phyloP scores from a whole-genome alignment of 2,113 vertebrate genomes.

The Melozone crissalis region DNA sequence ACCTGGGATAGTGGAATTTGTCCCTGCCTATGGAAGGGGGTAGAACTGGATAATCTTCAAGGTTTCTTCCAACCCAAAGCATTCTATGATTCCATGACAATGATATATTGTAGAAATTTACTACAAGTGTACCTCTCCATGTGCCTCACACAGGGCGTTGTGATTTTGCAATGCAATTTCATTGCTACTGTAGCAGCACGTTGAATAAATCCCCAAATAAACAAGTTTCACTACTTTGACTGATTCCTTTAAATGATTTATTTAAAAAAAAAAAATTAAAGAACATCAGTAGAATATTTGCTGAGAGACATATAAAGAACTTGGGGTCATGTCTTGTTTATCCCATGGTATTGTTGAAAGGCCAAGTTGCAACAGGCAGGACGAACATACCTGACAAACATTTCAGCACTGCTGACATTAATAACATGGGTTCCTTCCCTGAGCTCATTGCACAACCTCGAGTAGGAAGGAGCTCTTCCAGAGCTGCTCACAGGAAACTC shows the following conservation, averaged over 20 bases:
- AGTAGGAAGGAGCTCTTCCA: not conserved
- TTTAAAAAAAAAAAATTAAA: not conserved
- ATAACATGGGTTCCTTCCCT: not conserved
- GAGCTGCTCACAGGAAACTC: not conserved
- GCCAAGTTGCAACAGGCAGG: not conserved
- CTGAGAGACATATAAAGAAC: not conserved
- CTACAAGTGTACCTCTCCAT: not conserved
- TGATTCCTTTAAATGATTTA: not conserved
- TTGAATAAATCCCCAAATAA: not conserved
- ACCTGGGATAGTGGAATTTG: fast-evolving
- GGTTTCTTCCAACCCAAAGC: not conserved
- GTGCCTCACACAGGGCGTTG: fast-evolving
- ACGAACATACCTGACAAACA: not conserved
- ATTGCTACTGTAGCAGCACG: fast-evolving
- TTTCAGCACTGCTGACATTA: not conserved
- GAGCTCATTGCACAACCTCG: not conserved
- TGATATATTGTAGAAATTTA: not conserved
- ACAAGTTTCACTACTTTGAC: not conserved
- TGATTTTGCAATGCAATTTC: not conserved
- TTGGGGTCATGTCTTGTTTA: not conserved
- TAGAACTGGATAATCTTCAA: not conserved
- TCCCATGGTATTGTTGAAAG: not conserved
- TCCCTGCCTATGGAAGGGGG: too few species aligned
- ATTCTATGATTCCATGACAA: not conserved
- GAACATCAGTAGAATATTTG: not conserved